Evolutionary conservation across 2,113 vertebrate species (phyloP), one percentile per base, ranked within the genome.

Genomic region (Ceyx margarethae): DNA sequence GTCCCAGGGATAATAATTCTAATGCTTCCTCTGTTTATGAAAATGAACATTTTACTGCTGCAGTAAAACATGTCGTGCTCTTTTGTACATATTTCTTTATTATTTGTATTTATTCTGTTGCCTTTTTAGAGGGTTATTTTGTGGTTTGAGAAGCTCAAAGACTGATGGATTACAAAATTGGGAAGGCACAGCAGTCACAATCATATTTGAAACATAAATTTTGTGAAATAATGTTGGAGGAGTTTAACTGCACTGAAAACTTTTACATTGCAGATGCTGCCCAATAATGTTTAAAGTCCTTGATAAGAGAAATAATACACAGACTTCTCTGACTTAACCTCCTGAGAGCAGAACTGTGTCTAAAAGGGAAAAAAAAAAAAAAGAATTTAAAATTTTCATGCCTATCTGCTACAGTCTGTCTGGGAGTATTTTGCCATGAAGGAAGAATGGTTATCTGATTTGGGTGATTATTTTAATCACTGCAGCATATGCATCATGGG

Each of bases 401-500:
- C 46, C 45, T 61, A 8, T 83, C 61, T 89, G 79, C 66, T 89
- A 6, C 48, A 71, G 54, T 6, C 15, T 75, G 7, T 69, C 79
- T 81, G 81, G 87, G 79, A 75, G 48, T 64, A 3, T 29, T 95
- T 67, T 46, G 43, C 48, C 26, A 10, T 0, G 90, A 71, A 95
- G 88, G 76, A 95, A 90, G 73, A 82, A 33, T 15, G 11, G n/a
- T 79, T 37, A 77, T 75, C 23, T 89, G 62, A 93, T 94, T 81
- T 40, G 83, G 72, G 28, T 89, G 77, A 90, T 78, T 85, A 84
- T 56, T 87, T 94, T 91, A 94, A 90, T 71, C 68, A 81, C 35
- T 33, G 53, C 86, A 95, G 89, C 67, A 66, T 54, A 65, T 53
- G 37, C 68, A 75, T 56, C 72, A 56, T 10, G 85, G 64, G 31